phyloP scores from a whole-genome alignment of 2,888 invertebrate species.

The Phasia obesa region DNA sequence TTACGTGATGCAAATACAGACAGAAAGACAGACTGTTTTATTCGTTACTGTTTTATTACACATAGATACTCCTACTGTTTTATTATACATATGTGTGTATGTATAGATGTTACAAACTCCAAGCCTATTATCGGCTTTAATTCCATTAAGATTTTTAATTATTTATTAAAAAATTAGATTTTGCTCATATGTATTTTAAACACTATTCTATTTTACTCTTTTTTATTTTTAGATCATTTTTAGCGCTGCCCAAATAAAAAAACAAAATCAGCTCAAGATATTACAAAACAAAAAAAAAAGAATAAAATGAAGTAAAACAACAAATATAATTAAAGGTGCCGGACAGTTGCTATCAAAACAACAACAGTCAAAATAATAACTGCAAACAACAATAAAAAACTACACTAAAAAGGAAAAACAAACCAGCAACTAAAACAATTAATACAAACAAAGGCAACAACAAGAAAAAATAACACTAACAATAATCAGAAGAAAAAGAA shows the following conservation, averaged over 20 bases:
- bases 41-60: too few species aligned
- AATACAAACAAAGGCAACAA: not conserved
- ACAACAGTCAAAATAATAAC: conserved; percentile 18
- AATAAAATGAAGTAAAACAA: not conserved
- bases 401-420: conserved; percentile 22
- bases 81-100: too few species aligned
- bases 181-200: too few species aligned
- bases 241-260: conserved; percentile 58
- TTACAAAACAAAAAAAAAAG: conserved; percentile 23
- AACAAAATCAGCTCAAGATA: not conserved
- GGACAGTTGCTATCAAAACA: conserved; percentile 18
- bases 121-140: too few species aligned
- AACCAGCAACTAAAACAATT: conserved; percentile 18
- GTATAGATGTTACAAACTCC: too few species aligned
- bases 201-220: too few species aligned
- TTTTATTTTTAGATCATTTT: conserved; percentile 66
- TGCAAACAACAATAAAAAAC: conserved; percentile 34
- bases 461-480: conserved; percentile 21
- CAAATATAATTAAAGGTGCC: not conserved
- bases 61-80: too few species aligned
- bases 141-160: too few species aligned
- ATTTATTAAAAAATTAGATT: too few species aligned
- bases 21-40: too few species aligned
- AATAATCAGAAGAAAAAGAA: conserved; percentile 13
- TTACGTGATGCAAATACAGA: too few species aligned